Percentiles rank a stretch among this genome's conserved stretches.
Conservation (phyloP, 2,797 vertebrate species). For the Aulostomus chinensis region DNA sequence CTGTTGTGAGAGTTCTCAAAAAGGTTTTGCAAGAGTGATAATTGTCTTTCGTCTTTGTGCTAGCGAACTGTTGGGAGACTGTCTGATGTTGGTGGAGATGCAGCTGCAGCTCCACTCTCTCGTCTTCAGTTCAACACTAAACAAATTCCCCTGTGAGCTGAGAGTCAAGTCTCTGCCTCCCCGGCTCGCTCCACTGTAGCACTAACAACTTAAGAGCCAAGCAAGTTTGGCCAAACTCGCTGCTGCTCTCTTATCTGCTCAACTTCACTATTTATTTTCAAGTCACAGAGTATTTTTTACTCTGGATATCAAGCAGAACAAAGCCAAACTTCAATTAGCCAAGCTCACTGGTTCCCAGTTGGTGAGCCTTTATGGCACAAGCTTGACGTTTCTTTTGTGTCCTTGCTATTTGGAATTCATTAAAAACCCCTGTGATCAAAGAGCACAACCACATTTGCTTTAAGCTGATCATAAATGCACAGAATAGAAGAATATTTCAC, state of each 20-base stretch:
- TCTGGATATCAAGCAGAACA: slow-evolving; percentile 48
- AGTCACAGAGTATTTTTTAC: slow-evolving; percentile 28
- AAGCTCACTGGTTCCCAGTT: slow-evolving; percentile 56
- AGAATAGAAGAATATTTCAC: slow-evolving; percentile 6
- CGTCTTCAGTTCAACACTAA: slow-evolving; percentile 9
- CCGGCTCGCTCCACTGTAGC: slow-evolving; percentile 1
- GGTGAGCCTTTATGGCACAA: slow-evolving; percentile 53
- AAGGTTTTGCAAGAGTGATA: slow-evolving; percentile 12
- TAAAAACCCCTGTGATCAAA: slow-evolving; percentile 51
- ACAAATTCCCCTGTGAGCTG: slow-evolving; percentile 18
- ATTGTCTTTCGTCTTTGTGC: slow-evolving; percentile 4
- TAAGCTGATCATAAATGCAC: slow-evolving; percentile 40
- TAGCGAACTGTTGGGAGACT: background rate
- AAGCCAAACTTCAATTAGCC: slow-evolving; percentile 59
- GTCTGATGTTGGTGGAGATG: slow-evolving; percentile 12
- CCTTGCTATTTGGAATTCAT: slow-evolving; percentile 36
- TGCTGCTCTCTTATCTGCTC: slow-evolving; percentile 11
- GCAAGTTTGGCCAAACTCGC: slow-evolving; percentile 12
- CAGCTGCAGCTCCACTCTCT: background rate
- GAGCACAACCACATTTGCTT: slow-evolving; percentile 38
- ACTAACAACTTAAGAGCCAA: slow-evolving; percentile 11
- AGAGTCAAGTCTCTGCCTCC: slow-evolving; percentile 5
- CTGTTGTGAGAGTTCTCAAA: slow-evolving; percentile 6
- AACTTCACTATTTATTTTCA: slow-evolving; percentile 32
- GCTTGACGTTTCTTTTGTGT: slow-evolving; percentile 40